These are phyloP conservation scores for Aporrectodea caliginosa DNA, from an alignment of 1,140 invertebrate genomes.

Conservation along the genomic window DNA sequence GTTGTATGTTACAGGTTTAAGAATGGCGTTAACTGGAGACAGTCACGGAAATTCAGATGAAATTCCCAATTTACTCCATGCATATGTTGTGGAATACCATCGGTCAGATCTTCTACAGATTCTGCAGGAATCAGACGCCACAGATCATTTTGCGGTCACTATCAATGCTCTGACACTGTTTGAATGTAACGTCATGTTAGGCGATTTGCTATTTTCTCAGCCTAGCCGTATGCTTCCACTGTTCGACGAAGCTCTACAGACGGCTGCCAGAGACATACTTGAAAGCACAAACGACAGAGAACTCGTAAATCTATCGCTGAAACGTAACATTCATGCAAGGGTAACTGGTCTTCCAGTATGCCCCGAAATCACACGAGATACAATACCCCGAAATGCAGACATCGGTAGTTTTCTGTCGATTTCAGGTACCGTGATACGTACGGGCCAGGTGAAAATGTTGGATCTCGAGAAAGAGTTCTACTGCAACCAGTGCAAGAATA, in stretches of 20 bases:
- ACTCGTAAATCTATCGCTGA: slow-evolving; percentile 50
- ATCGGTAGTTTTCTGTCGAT: slow-evolving; percentile 63
- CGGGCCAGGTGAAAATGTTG: slow-evolving; percentile 70
- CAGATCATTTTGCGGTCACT: slow-evolving; percentile 36
- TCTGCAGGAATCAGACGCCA: not conserved
- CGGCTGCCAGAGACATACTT: slow-evolving; percentile 62
- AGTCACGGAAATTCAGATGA: not conserved
- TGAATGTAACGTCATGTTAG: slow-evolving; percentile 60
- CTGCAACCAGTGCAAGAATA: slow-evolving; percentile 74
- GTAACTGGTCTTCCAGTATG: slow-evolving; percentile 55
- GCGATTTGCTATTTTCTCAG: slow-evolving; percentile 60
- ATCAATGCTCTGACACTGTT: slow-evolving; percentile 65
- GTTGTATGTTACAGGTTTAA: no score
- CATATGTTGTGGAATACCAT: slow-evolving; percentile 38
- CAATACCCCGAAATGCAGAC: slow-evolving; percentile 66
- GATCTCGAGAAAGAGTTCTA: slow-evolving; percentile 70
- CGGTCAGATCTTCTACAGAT: not conserved
- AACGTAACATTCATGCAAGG: slow-evolving; percentile 66
- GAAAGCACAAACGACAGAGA: slow-evolving; percentile 17
- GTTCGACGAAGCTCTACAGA: slow-evolving; percentile 64
- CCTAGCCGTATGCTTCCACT: slow-evolving; percentile 61
- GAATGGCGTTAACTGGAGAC: no score
- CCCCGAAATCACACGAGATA: slow-evolving; percentile 53
- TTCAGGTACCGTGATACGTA: slow-evolving; percentile 71
- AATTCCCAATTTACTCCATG: slow-evolving; percentile 38